Base-by-base conservation (phyloP, 2,797 vertebrate genomes). In the Phrynocephalus forsythii region DNA sequence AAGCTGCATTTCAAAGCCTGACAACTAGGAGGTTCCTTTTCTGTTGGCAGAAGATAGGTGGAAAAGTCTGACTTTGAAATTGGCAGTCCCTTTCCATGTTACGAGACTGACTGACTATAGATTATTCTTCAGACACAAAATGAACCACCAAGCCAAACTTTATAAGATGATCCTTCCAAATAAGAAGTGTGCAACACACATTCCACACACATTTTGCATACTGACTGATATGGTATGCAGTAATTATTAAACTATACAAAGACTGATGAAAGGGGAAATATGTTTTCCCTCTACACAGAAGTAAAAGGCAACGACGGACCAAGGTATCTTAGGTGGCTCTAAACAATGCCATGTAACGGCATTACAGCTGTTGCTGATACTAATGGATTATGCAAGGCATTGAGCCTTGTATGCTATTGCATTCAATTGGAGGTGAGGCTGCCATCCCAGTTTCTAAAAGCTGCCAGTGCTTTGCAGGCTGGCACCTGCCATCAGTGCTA, bases 61-160 rank as follows among this genome's bases (percentile, higher is more conserved):
- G 88, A 80, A 80, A 48, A 79, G 72, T 82, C 56, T 26, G 88
- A 81, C 86, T 90, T 93, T 84, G 68, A 88, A 86, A 87, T 0
- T 0, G 81, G 81, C 87, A 86, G 86, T 28, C 90, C 87, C 89
- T 89, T 71, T 86, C 87, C 20, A 85, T 87, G 91, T 91, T 83
- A 91, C 86, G 90, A 90, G 75, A 91, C 72, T 81, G 92, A 89
- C 86, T 91, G 87, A 88, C 89, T 89, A 92, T 92, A 90, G 67
- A 94, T 86, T 91, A 82, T 87, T 85, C 89, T 86, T 92, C 91
- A 91, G 79, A 0, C 0, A 88, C 89, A 89, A 89, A 92, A 93
- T 89, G 38, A 86, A 92, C 79, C 75, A 76, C 84, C 89, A 88
- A 24, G 78, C 85, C 86, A 2, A 0, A 72, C 71, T 89, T 88